phyloP scores from a whole-genome alignment of 64 coral and sea anemone species.

The Anthopleura sola region DNA sequence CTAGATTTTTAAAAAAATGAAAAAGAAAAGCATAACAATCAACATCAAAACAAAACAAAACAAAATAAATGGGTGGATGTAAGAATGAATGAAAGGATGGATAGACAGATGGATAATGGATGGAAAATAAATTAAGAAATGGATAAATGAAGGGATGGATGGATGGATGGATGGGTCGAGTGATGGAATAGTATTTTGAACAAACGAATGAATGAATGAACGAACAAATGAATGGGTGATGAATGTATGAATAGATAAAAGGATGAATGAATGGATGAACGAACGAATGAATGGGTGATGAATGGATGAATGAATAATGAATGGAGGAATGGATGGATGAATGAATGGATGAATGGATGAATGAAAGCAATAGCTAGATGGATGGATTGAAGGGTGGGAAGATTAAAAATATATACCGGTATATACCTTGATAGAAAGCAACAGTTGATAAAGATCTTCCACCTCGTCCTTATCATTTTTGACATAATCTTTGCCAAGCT shows the following conservation, averaged over 20 bases:
- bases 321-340: neutral
- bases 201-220: too few relatives aligned
- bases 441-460: conserved; percentile 86
- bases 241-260: neutral
- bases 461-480: conserved; percentile 87
- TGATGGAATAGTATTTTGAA: too few relatives aligned
- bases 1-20: conserved; percentile 15
- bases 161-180: neutral
- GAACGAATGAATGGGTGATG: neutral
- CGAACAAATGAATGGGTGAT: neutral
- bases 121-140: neutral
- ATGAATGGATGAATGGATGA: neutral
- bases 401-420: neutral
- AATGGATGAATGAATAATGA: neutral
- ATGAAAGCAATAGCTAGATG: too few relatives aligned
- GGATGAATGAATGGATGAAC: neutral
- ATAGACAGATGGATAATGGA: neutral
- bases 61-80: neutral
- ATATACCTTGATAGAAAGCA: conserved; percentile 78
- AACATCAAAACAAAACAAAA: neutral
- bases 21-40: neutral
- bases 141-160: neutral
- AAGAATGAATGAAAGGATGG: neutral
- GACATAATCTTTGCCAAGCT: conserved; percentile 70
- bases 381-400: too few relatives aligned